Conservation (phyloP, 2,113 vertebrate species). For the Mastomys coucha region DNA sequence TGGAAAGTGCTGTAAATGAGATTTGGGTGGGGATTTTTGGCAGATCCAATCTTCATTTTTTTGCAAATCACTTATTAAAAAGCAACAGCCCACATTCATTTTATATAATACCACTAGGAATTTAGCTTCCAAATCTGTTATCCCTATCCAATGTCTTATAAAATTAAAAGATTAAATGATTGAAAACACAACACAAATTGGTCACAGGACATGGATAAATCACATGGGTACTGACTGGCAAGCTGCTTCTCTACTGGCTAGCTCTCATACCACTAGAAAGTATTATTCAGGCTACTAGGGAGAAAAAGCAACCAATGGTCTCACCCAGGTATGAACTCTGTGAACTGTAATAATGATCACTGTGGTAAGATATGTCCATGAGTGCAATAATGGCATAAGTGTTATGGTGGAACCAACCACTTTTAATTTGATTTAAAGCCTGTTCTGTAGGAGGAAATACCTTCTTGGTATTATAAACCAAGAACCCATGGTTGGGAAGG, state of each 20-base stretch:
- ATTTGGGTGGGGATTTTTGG: constrained; percentile 60
- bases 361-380: neutral
- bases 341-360: neutral
- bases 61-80: constrained; percentile 66
- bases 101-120: constrained; percentile 40
- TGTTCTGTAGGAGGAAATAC: neutral
- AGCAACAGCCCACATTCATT: constrained; percentile 40
- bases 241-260: neutral
- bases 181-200: neutral
- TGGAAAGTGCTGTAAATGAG: constrained; percentile 50
- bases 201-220: neutral
- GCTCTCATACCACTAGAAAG: neutral
- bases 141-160: constrained; percentile 11
- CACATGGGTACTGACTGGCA: neutral
- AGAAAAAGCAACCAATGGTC: neutral
- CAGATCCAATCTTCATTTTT: constrained; percentile 61
- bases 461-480: neutral
- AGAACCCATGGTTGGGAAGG: too few species aligned
- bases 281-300: too few species aligned
- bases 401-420: neutral
- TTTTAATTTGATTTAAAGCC: neutral
- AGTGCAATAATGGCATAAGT: neutral
- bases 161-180: constrained; percentile 42
- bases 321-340: neutral
- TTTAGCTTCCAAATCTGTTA: constrained; percentile 43